Conservation (phyloP, 2,888 invertebrate genomes). For the Netelia melanura region DNA sequence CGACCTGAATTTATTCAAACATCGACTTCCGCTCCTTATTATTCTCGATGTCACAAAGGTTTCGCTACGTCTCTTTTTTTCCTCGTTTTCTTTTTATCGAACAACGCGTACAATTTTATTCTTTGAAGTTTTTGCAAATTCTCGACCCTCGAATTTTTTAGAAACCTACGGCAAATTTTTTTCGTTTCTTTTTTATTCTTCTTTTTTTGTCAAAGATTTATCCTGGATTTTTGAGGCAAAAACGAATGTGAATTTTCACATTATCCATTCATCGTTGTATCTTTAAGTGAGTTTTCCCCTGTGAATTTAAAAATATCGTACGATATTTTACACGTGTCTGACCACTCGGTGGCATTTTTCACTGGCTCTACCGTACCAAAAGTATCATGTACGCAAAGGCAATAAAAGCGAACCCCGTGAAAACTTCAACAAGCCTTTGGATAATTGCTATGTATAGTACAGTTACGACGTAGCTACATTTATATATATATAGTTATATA, state of each 20-base stretch:
- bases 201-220: not conserved
- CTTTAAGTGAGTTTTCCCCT: slow-evolving; percentile 3
- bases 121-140: not conserved
- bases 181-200: not conserved
- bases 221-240: not conserved
- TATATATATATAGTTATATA: not conserved
- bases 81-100: not conserved
- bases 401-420: not conserved
- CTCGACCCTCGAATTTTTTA: slow-evolving; percentile 7
- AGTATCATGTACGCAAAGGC: not conserved
- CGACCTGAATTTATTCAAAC: slow-evolving; percentile 30
- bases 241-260: not conserved
- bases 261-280: not conserved
- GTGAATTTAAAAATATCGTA: not conserved
- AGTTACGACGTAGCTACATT: not conserved
- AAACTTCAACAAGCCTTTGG: not conserved
- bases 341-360: not conserved
- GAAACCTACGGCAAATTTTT: not conserved
- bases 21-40: slow-evolving; percentile 25
- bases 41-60: not conserved
- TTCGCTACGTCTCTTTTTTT: not conserved
- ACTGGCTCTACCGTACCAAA: not conserved
- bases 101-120: too few relatives aligned
- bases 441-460: not conserved
- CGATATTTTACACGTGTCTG: not conserved